Evolutionary conservation across 2,888 invertebrate species (phyloP), one percentile per base, ranked within the genome.

Genomic region (Drymonia ruficornis): DNA sequence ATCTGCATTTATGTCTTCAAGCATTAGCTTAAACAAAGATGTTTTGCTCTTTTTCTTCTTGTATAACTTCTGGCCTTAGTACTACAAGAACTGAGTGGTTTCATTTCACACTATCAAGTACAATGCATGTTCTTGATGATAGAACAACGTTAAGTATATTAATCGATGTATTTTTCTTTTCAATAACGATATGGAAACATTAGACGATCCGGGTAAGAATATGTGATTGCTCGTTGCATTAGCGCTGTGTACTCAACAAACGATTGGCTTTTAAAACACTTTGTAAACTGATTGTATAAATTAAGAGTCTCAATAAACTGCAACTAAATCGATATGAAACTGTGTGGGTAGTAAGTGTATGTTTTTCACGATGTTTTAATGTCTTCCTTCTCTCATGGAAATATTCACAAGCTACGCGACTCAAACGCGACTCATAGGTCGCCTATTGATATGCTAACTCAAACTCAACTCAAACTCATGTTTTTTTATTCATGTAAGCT

Each of bases 191-290:
- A 63, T 88, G 89, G 91, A 83, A 83, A 79, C 84, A 77, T 80
- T 90, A 91, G 91, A 91, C 75, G 91, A 91, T 80, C 85, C 89
- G 83, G 91, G 91, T 91, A 91, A 91, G 91, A 90, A 76, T 67
- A 72, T 73, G 58, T 68, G 70, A 67, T 67, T 78, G 77, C 69
- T 78, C 70, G 74, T 79, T 79, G 60, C 64, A 59, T 70, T 77
- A 76, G 71, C 56, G 63, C 61, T 65, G 52, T 55, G 70, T 79
- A 76, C 78, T 76, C 76, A 71, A 78, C 3, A 18, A 47, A 63
- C 59, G 58, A 66, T 72, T 75, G 70, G 72, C 71, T 71, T 69
- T 69, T 67, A 65, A 54, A 64, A 59, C 56, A 54, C 52, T 31
- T 16, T 50, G 42, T n/a, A 49, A 52, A 13, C 7, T 31, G 31